Percentiles rank a stretch among this genome's conserved stretches.
Conservation (phyloP, 1,140 invertebrate genomes). For the Pteromalus puparum region DNA sequence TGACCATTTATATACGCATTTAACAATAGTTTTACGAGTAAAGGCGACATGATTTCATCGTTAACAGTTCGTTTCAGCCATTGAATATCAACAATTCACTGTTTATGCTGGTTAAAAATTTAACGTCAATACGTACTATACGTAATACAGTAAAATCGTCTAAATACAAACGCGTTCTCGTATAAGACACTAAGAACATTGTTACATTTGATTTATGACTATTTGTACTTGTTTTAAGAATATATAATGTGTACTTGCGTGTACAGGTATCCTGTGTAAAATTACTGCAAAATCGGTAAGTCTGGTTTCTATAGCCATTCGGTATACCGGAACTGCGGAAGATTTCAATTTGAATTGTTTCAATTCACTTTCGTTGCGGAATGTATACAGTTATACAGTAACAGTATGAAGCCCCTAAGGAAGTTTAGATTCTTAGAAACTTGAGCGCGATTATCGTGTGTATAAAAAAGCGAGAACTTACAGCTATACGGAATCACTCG, state of each 20-base stretch:
- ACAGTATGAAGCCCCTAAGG: constrained; percentile 18
- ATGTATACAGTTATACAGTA: constrained; percentile 15
- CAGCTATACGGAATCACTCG: constrained; percentile 23
- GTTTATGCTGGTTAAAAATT: constrained; percentile 36
- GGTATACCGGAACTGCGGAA: constrained; percentile 16
- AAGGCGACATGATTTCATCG: constrained; percentile 45
- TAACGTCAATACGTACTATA: constrained; percentile 38
- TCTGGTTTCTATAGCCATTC: constrained; percentile 5
- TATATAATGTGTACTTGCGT: background rate
- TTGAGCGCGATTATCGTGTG: constrained; percentile 17
- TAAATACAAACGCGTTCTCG: constrained; percentile 30
- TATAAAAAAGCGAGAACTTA: constrained; percentile 35
- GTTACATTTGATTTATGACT: constrained; percentile 55
- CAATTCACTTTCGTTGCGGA: constrained; percentile 40
- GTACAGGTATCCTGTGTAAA: constrained; percentile 4
- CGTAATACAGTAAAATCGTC: constrained; percentile 38
- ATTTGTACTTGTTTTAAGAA: constrained; percentile 65
- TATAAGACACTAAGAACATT: constrained; percentile 51
- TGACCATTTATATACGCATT: constrained; percentile 32
- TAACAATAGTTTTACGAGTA: constrained; percentile 41
- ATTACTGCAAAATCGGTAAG: constrained; percentile 7
- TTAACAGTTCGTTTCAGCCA: constrained; percentile 25
- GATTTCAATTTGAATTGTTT: constrained; percentile 30
- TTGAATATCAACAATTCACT: constrained; percentile 41
- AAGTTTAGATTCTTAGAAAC: constrained; percentile 32